Conservation (phyloP, 2,797 vertebrate species). For the Petrocephalus sullivani region DNA sequence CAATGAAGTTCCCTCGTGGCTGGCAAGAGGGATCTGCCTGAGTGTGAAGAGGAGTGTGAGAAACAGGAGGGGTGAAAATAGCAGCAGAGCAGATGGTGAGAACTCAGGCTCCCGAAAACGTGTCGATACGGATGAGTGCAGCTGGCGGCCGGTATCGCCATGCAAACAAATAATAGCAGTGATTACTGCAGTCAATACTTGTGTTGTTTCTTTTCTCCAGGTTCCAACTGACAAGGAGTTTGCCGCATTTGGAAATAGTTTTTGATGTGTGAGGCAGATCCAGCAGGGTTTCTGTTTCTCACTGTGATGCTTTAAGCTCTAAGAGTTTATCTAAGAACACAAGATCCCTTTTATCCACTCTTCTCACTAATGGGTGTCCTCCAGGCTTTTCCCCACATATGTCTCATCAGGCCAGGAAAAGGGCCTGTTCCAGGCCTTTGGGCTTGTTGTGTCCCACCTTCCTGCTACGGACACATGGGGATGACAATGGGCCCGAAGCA, state of each 20-base stretch:
- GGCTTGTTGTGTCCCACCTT: neutral
- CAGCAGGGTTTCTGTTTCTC: neutral
- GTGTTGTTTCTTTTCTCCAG: conserved; percentile 18
- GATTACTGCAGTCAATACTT: conserved; percentile 26
- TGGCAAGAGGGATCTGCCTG: neutral
- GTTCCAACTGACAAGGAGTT: neutral
- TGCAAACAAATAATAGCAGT: neutral
- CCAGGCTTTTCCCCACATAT: neutral
- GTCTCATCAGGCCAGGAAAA: neutral
- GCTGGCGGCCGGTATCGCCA: neutral
- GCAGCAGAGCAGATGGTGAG: conserved; percentile 32
- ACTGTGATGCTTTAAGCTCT: conserved; percentile 1
- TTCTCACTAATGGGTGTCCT: neutral
- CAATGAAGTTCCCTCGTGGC: neutral
- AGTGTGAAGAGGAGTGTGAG: neutral
- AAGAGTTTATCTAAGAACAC: neutral
- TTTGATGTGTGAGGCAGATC: neutral
- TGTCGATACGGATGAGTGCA: neutral
- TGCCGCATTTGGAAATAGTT: neutral
- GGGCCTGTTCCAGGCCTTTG: neutral
- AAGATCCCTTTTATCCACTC: neutral
- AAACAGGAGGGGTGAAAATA: conserved; percentile 11
- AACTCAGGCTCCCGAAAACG: conserved; percentile 17
- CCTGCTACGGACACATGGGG: neutral
- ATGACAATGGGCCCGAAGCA: neutral